These are phyloP conservation scores for Dryoscopus gambensis DNA, from an alignment of 2,113 vertebrate genomes.

Conservation along the genomic window DNA sequence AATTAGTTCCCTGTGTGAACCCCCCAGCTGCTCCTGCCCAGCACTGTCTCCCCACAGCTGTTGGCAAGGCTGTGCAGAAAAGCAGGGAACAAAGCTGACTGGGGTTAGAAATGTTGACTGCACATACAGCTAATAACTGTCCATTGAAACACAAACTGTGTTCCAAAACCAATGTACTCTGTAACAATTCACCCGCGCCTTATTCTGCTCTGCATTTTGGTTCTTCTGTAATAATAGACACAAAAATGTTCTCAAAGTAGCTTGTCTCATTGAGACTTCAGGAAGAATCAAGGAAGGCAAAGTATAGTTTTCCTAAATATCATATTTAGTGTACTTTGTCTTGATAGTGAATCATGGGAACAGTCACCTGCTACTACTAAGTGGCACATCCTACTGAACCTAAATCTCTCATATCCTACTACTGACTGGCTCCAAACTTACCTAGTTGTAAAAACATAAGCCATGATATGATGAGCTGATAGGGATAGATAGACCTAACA, in stretches of 20 bases:
- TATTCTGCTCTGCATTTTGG: not conserved
- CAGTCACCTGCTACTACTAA: not conserved
- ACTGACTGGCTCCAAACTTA: not conserved
- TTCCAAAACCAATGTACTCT: not conserved
- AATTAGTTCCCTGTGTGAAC: not conserved
- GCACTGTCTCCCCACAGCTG: not conserved
- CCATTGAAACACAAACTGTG: not conserved
- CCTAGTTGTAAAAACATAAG: not conserved
- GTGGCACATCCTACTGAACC: not conserved
- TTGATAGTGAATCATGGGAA: not conserved
- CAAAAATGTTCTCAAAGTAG: not conserved
- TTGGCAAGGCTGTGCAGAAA: not conserved
- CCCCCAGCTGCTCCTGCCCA: conserved; percentile 19
- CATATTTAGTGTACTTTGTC: not conserved
- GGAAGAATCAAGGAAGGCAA: not conserved
- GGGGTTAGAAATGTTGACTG: not conserved
- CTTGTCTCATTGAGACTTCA: not conserved
- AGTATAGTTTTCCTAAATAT: not conserved
- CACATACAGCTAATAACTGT: not conserved
- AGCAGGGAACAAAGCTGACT: not conserved
- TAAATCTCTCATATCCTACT: not conserved
- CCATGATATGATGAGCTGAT: not conserved
- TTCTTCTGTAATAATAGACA: not conserved
- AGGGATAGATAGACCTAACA: not conserved
- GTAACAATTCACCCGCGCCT: not conserved